Evolutionary conservation across 2,113 vertebrate genomes (phyloP).

Genomic region (Boleophthalmus pectinirostris): DNA sequence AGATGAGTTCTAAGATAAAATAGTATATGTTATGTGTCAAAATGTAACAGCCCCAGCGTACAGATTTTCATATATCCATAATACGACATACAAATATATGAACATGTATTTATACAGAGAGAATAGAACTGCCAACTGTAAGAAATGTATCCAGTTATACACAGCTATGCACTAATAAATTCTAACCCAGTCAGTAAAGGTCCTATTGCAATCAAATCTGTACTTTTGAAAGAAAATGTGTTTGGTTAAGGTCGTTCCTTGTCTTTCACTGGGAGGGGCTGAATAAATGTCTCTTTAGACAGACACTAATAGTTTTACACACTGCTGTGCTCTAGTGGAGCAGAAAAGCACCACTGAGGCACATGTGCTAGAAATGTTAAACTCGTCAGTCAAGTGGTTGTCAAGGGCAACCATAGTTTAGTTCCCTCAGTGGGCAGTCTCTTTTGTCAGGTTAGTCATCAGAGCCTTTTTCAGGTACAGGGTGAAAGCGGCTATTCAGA

Average conservation of each 20-base stretch:
- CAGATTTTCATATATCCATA: no score
- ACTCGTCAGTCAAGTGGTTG: conserved; percentile 1
- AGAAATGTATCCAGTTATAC: no score
- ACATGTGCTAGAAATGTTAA: background rate
- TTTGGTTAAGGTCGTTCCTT: background rate
- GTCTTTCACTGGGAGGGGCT: background rate
- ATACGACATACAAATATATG: no score
- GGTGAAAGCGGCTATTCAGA: background rate
- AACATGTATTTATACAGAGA: no score
- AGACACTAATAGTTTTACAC: background rate
- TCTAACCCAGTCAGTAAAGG: no score
- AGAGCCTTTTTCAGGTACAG: background rate
- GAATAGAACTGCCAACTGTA: no score
- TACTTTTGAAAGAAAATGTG: background rate
- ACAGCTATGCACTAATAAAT: no score
- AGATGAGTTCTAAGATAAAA: no score
- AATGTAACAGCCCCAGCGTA: no score
- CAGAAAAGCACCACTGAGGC: conserved; percentile 6
- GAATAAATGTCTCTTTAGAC: background rate
- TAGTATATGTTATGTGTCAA: no score
- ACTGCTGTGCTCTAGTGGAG: background rate
- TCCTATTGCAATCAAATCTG: background rate
- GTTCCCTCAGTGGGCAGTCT: background rate
- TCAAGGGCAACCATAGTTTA: background rate
- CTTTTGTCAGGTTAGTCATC: background rate